A percentile compares a stretch with the other conserved stretches of the same genome.
Evolutionary conservation across 1,140 invertebrate species (phyloP).

Genomic region (Nylanderia fulva): DNA sequence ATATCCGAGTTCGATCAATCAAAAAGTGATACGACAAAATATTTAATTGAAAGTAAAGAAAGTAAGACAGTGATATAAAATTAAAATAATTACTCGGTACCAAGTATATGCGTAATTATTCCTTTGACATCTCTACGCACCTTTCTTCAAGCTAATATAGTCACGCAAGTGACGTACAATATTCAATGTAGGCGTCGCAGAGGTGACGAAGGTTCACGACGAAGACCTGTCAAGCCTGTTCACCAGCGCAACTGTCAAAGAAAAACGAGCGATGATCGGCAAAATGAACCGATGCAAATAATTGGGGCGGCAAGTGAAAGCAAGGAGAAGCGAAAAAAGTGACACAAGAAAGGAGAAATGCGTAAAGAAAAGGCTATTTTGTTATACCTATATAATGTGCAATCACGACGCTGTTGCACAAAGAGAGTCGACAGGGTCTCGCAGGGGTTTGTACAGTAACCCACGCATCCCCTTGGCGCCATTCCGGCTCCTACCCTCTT

Average conservation of each 20-base stretch:
- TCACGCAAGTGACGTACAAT: constrained; percentile 38
- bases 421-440: constrained; percentile 50
- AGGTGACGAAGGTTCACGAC: not conserved
- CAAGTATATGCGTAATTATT: not conserved
- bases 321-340: not conserved
- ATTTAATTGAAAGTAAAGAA: not conserved
- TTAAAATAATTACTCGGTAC: not conserved
- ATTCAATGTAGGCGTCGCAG: not conserved
- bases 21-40: not conserved
- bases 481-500: constrained; percentile 6
- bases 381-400: constrained; percentile 21
- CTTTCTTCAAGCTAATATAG: constrained; percentile 20
- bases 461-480: not conserved
- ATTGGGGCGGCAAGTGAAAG: constrained; percentile 4
- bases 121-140: not conserved
- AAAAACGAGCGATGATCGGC: constrained; percentile 2
- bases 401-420: constrained; percentile 25
- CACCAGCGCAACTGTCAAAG: not conserved
- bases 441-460: not conserved
- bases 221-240: not conserved
- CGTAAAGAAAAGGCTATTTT: constrained; percentile 11
- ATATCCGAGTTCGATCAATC: not conserved
- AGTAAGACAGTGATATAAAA: not conserved
- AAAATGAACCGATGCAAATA: too few relatives aligned
- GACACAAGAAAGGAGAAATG: not conserved